These are phyloP conservation scores for Tylochromis polylepis DNA, from an alignment of 2,113 vertebrate genomes.

Conservation along the genomic window DNA sequence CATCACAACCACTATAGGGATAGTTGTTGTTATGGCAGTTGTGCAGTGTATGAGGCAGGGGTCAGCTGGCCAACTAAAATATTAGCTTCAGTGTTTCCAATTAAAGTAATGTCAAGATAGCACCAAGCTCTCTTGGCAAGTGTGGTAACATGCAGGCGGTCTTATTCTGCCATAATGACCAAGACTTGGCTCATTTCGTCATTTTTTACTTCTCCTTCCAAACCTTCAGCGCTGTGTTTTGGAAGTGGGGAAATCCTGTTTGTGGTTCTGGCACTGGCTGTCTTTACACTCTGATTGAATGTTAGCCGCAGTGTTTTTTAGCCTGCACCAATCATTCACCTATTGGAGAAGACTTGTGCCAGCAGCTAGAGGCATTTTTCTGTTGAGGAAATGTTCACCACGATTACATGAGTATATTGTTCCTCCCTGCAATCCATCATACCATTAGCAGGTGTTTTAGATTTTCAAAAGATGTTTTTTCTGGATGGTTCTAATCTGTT, in stretches of 20 bases:
- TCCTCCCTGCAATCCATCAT: not conserved
- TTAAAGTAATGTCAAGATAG: conserved; percentile 16
- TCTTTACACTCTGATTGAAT: conserved; percentile 32
- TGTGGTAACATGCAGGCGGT: not conserved
- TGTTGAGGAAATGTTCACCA: not conserved
- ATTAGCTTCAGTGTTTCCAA: conserved; percentile 28
- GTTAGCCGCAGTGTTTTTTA: conserved; percentile 24
- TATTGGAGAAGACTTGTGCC: not conserved
- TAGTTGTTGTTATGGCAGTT: conserved; percentile 5
- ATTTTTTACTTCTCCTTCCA: conserved; percentile 28
- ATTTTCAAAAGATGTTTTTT: not conserved
- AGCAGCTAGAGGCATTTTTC: not conserved
- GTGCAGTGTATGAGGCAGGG: not conserved
- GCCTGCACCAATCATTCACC: conserved; percentile 39
- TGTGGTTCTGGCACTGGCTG: conserved; percentile 32
- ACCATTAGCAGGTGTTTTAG: not conserved
- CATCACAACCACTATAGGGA: not conserved
- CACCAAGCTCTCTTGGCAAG: not conserved
- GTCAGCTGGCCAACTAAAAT: conserved; percentile 20
- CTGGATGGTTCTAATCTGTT: not conserved
- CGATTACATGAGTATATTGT: not conserved
- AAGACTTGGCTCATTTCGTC: not conserved
- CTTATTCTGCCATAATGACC: conserved; percentile 15
- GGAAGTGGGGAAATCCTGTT: conserved; percentile 60
- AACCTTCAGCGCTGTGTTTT: conserved; percentile 26